phyloP scores from a whole-genome alignment of 2,113 vertebrate genomes.

The Platichthys stellatus region DNA sequence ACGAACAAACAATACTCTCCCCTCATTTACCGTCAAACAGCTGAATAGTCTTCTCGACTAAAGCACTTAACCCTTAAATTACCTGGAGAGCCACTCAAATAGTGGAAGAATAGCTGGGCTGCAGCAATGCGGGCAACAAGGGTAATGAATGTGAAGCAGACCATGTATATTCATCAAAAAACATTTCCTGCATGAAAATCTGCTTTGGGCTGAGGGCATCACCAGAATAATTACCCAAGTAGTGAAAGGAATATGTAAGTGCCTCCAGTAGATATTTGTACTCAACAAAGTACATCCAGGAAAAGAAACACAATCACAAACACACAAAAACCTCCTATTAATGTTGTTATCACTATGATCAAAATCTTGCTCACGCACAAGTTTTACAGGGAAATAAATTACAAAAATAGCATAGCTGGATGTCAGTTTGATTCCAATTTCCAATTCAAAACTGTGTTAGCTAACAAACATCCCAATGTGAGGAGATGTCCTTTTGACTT shows the following conservation, averaged over 20 bases:
- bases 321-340: not conserved
- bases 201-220: conserved; percentile 43
- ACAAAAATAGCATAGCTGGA: not conserved
- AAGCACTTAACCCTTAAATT: conserved; percentile 40
- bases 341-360: not conserved
- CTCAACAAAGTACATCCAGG: conserved; percentile 3
- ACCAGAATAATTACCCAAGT: conserved; percentile 51
- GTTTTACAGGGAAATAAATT: not conserved
- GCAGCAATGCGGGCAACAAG: conserved; percentile 38
- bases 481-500: conserved; percentile 21
- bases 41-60: conserved; percentile 28
- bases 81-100: conserved; percentile 41
- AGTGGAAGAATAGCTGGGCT: not conserved
- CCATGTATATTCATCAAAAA: conserved; percentile 64
- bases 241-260: conserved; percentile 37
- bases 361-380: not conserved
- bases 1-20: conserved; percentile 22
- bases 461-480: conserved; percentile 14
- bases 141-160: conserved; percentile 50
- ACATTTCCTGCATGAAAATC: conserved; percentile 39
- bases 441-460: conserved; percentile 15
- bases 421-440: conserved; percentile 10
- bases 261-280: conserved; percentile 12
- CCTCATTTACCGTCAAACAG: conserved; percentile 24
- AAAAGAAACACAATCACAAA: conserved; percentile 15